Percentiles rank a stretch among this genome's conserved stretches.
Evolutionary conservation across 2,113 vertebrate genomes (phyloP).

Genomic region (Tylochromis polylepis): DNA sequence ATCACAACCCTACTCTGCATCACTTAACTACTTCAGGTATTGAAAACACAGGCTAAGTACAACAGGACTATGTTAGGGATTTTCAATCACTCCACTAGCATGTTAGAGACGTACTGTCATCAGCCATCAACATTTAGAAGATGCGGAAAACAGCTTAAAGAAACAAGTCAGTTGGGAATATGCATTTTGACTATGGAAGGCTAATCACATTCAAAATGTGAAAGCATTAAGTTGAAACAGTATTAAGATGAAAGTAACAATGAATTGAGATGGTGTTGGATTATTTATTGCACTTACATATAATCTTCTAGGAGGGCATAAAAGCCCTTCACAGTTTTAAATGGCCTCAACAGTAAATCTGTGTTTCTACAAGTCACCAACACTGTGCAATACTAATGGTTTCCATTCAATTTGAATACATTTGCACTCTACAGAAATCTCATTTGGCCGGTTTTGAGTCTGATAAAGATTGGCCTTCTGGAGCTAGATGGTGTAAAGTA

Average conservation of each 20-base stretch:
- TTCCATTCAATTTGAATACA: conserved; percentile 26
- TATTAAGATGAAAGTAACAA: conserved; percentile 28
- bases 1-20: neutral
- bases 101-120: neutral
- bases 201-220: conserved; percentile 37
- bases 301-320: conserved; percentile 20
- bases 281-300: conserved; percentile 41
- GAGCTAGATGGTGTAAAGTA: neutral
- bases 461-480: neutral
- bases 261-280: neutral
- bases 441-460: neutral
- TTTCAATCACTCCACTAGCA: neutral
- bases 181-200: conserved; percentile 5
- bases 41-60: too few relatives aligned
- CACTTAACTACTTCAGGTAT: neutral
- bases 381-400: neutral
- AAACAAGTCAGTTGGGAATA: neutral
- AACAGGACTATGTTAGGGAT: neutral
- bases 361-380: conserved; percentile 12
- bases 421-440: neutral
- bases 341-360: conserved; percentile 24
- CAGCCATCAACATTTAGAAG: neutral
- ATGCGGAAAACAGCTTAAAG: neutral
- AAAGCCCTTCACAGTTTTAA: conserved; percentile 34
- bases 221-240: conserved; percentile 23